Evolutionary conservation across 2,113 vertebrate species (phyloP), one percentile per base, ranked within the genome.

Genomic region (Rhabdornis inornatus): DNA sequence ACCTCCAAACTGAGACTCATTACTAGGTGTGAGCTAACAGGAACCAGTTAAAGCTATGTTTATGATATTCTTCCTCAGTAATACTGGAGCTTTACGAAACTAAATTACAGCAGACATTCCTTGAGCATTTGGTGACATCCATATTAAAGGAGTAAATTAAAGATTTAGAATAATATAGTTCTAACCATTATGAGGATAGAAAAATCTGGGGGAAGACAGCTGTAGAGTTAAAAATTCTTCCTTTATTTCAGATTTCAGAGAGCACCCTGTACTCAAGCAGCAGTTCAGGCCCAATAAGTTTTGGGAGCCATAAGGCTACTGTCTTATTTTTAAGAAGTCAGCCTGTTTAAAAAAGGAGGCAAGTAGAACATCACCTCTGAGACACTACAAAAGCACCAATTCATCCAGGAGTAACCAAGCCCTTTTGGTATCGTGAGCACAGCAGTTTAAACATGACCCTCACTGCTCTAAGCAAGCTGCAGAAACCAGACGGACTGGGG

Each of bases 401-500:
- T 44, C 61, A 44, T 22, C 25, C 2, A 77, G 30, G 4, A 87
- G 14, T 16, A 79, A 82, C n/a, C 66, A 86, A 11, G 0, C 3
- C 17, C 20, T 69, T 89, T n/a, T 8, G 25, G 28, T 18, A 45
- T 3, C 0, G 0, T 1, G 0, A 81, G 31, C 24, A 49, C n/a
- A 72, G 42, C n/a, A 61, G 18, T 9, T 83, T 16, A 37, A 80
- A 55, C 7, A 6, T 1, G 23, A n/a, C 35, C 53, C 80, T 55
- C 16, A 3, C 17, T 31, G 24, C 7, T 42, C 35, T 33, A 59
- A 82, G 28, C 30, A 81, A 81, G 30, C 39, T 72, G 44, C 5
- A 2, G 52, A 89, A 16, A 39, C 15, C 45, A 78, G n/a, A 30
- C 0, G 0, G 14, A 28, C 3, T 6, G 2, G 6, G 27, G 7